Evolutionary conservation across 2,888 invertebrate genomes (phyloP).

Genomic region (Meiosimyza decipiens): DNA sequence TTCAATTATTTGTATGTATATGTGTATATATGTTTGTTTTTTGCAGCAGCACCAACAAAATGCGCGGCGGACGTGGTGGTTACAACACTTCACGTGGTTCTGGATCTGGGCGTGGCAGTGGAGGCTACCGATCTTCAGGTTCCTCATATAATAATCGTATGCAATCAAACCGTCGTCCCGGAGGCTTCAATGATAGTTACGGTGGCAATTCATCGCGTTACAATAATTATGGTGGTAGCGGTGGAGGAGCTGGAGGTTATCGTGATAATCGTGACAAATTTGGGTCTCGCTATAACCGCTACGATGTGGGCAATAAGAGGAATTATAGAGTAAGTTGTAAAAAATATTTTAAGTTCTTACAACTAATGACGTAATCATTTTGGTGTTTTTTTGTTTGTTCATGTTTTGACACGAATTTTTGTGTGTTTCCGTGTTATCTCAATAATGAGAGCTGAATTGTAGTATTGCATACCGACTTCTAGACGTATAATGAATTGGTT

Average conservation of each 20-base stretch:
- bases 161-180: constrained; percentile 56
- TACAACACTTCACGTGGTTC: constrained; percentile 38
- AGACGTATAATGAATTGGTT: too few relatives aligned
- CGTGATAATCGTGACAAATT: constrained; percentile 53
- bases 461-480: background rate
- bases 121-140: constrained; percentile 55
- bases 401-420: too few relatives aligned
- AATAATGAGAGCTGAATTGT: background rate
- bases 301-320: constrained; percentile 58
- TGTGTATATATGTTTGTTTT: too few relatives aligned
- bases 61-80: constrained; percentile 39
- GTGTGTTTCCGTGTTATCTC: too few relatives aligned
- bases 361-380: background rate
- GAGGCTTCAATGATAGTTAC: constrained; percentile 55
- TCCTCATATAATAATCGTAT: constrained; percentile 55
- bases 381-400: too few relatives aligned
- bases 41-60: constrained; percentile 17
- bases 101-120: constrained; percentile 30
- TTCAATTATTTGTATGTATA: too few relatives aligned
- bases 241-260: constrained; percentile 58
- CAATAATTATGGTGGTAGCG: constrained; percentile 53
- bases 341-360: background rate
- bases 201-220: constrained; percentile 48
- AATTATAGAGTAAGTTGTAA: constrained; percentile 59
- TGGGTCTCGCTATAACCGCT: constrained; percentile 40